These are phyloP conservation scores for Callipepla californica DNA, from an alignment of 2,113 vertebrate species.

Conservation along the genomic window DNA sequence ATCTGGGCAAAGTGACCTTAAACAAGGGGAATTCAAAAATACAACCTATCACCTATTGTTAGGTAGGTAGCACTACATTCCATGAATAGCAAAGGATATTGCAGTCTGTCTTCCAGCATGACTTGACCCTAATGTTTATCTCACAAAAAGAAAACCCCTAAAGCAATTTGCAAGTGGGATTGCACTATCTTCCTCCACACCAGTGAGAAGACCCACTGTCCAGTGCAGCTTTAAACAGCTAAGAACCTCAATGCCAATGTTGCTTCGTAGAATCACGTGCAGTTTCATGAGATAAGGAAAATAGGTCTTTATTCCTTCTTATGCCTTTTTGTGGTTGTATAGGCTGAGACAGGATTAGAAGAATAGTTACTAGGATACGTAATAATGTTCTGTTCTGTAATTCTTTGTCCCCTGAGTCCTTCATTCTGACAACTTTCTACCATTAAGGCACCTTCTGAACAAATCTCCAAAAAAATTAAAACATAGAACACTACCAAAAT, in stretches of 20 bases:
- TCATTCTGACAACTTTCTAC: constrained; percentile 45
- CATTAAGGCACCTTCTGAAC: constrained; percentile 35
- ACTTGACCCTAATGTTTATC: neutral
- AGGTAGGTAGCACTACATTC: neutral
- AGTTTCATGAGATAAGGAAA: neutral
- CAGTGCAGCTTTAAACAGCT: neutral
- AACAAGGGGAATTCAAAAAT: neutral
- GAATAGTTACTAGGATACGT: constrained; percentile 56
- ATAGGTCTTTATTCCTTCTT: neutral
- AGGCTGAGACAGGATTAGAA: constrained; percentile 29
- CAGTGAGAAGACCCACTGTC: neutral
- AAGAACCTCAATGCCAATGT: neutral
- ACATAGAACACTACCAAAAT: constrained; percentile 47
- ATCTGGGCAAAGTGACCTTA: neutral
- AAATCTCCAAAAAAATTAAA: constrained; percentile 45
- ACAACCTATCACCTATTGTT: neutral
- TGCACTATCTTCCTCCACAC: neutral
- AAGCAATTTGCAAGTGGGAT: neutral
- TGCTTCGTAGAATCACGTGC: neutral
- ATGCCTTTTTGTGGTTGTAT: constrained; percentile 18
- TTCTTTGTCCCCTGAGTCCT: constrained; percentile 42
- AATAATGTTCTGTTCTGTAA: constrained; percentile 50
- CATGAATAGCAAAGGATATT: neutral
- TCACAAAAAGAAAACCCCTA: neutral
- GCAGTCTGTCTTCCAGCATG: neutral